Evolutionary conservation across 1,140 invertebrate genomes (phyloP).

Genomic region (Tribolium madens): DNA sequence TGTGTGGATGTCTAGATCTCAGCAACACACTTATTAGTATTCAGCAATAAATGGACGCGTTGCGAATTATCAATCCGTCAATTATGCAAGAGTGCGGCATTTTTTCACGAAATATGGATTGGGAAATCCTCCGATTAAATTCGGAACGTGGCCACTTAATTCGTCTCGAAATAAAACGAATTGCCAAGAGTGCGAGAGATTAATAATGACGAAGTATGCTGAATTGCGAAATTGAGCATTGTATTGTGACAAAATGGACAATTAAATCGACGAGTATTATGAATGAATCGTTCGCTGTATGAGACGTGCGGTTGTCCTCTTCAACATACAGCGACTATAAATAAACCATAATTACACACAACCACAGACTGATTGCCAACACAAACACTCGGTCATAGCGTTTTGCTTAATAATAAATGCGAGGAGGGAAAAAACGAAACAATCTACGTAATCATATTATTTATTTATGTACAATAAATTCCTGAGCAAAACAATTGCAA

Average conservation of each 20-base stretch:
- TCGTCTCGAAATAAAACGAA: neutral
- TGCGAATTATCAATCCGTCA: slow-evolving; percentile 31
- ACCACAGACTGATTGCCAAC: slow-evolving; percentile 28
- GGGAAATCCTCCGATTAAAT: slow-evolving; percentile 29
- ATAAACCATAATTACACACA: slow-evolving; percentile 38
- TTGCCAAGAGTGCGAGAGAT: neutral
- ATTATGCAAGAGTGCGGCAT: slow-evolving; percentile 37
- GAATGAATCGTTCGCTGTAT: slow-evolving; percentile 20
- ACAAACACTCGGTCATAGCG: slow-evolving; percentile 28
- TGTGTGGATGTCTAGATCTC: slow-evolving; percentile 44
- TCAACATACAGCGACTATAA: slow-evolving; percentile 20
- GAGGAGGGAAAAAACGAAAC: neutral
- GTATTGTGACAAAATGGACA: neutral
- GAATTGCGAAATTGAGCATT: slow-evolving; percentile 7
- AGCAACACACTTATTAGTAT: slow-evolving; percentile 40
- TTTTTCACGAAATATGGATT: slow-evolving; percentile 42
- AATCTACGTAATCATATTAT: slow-evolving; percentile 43
- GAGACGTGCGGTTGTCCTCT: slow-evolving; percentile 28
- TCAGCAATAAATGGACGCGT: slow-evolving; percentile 36
- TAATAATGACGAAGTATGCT: neutral
- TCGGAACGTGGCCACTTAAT: slow-evolving; percentile 15
- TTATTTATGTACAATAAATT: slow-evolving; percentile 56
- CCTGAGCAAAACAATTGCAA: slow-evolving; percentile 61
- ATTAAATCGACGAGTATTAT: slow-evolving; percentile 17
- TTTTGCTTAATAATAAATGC: neutral